Percentiles rank a stretch among this genome's conserved stretches.
Evolutionary conservation across 2,888 invertebrate genomes (phyloP).

Genomic region (Isotomurus palustris): DNA sequence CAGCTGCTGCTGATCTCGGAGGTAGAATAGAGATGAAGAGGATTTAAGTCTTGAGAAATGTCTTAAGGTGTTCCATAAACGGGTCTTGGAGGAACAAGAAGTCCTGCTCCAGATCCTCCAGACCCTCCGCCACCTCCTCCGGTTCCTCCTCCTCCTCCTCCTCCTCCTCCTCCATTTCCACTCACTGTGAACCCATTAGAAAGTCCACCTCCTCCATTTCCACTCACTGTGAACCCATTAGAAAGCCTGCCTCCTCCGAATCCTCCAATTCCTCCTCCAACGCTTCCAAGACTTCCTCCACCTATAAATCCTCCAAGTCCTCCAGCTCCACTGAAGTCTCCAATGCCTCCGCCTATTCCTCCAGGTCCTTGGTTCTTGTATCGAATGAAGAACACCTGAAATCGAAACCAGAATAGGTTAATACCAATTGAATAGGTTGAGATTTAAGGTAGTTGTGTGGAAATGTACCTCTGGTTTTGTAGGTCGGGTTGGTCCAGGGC

Average conservation of each 20-base stretch:
- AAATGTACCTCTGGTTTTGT: slow-evolving; percentile 22
- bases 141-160: slow-evolving; percentile 3
- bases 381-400: slow-evolving; percentile 26
- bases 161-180: slow-evolving; percentile 3
- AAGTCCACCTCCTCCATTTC: slow-evolving; percentile 1
- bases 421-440: background rate
- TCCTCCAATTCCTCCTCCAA: slow-evolving; percentile 11
- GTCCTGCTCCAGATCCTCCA: background rate
- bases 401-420: background rate
- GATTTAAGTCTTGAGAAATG: too few species aligned
- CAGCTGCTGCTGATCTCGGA: too few species aligned
- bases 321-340: slow-evolving; percentile 6
- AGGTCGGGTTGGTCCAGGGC: slow-evolving; percentile 18
- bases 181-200: too few species aligned
- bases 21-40: too few species aligned
- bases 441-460: background rate
- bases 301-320: too few species aligned
- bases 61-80: background rate
- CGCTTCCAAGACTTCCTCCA: slow-evolving; percentile 12
- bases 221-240: too few species aligned
- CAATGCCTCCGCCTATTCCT: slow-evolving; percentile 10
- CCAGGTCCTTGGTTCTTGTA: slow-evolving; percentile 22
- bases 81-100: background rate
- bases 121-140: background rate
- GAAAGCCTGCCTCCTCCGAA: slow-evolving; percentile 9